Conservation (phyloP, 1,140 invertebrate genomes). For the Drosophila pachea region DNA sequence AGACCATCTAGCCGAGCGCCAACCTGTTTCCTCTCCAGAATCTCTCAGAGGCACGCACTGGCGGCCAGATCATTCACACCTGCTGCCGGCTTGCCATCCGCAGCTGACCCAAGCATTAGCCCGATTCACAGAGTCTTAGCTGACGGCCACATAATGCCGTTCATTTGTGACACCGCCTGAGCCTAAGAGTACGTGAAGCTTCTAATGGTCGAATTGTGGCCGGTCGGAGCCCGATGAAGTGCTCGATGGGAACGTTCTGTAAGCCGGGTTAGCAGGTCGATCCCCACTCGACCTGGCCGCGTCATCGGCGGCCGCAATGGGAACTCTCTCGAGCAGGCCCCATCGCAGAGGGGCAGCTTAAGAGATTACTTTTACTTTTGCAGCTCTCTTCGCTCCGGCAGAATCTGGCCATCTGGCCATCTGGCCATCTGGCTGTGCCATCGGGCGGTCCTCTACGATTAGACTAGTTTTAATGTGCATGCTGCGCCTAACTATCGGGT, state of each 20-base stretch:
- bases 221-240: too few relatives aligned
- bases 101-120: background rate
- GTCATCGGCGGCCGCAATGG: too few relatives aligned
- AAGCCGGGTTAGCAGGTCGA: too few relatives aligned
- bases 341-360: too few relatives aligned
- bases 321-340: too few relatives aligned
- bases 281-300: too few relatives aligned
- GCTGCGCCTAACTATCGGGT: slow-evolving; percentile 64
- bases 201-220: too few relatives aligned
- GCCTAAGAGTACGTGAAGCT: too few relatives aligned
- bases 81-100: slow-evolving; percentile 19
- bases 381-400: background rate
- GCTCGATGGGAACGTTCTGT: too few relatives aligned
- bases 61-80: slow-evolving; percentile 60
- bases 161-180: too few relatives aligned
- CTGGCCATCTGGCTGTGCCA: slow-evolving; percentile 27
- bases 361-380: background rate
- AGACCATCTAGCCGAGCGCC: slow-evolving; percentile 40
- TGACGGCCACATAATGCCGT: background rate
- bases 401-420: background rate
- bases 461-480: slow-evolving; percentile 73
- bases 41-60: slow-evolving; percentile 52
- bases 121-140: slow-evolving; percentile 1
- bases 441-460: slow-evolving; percentile 47
- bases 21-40: slow-evolving; percentile 52